These are phyloP conservation scores for Leptinotarsa undecemlineata DNA, from an alignment of 1,140 invertebrate species.

Conservation along the genomic window DNA sequence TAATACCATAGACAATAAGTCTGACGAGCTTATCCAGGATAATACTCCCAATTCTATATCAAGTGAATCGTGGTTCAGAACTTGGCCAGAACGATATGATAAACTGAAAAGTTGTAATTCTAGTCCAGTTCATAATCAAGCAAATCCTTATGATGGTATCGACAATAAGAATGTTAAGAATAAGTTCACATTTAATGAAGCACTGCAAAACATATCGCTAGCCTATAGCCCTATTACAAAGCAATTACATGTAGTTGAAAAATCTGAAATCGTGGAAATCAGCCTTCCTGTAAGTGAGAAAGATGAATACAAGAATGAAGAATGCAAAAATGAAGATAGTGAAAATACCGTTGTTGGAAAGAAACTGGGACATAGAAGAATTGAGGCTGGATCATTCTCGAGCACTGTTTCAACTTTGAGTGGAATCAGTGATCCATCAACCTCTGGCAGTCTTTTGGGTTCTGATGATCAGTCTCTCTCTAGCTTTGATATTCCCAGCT, in stretches of 20 bases:
- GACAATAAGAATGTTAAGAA: constrained; percentile 38
- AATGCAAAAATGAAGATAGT: constrained; percentile 21
- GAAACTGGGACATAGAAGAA: constrained; percentile 56
- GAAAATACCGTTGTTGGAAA: constrained; percentile 40
- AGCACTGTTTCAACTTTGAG: constrained; percentile 58
- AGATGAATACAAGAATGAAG: constrained; percentile 24
- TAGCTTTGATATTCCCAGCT: constrained; percentile 39
- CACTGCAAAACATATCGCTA: constrained; percentile 60
- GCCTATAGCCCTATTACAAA: constrained; percentile 60
- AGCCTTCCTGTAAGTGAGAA: background rate
- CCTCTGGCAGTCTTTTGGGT: constrained; percentile 57
- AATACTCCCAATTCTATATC: constrained; percentile 12
- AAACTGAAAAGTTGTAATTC: constrained; percentile 46
- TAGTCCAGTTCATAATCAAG: constrained; percentile 23
- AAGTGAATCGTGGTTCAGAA: constrained; percentile 52
- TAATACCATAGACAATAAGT: background rate
- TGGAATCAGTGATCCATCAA: constrained; percentile 59
- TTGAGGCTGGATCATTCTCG: constrained; percentile 57
- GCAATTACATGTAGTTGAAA: constrained; percentile 55
- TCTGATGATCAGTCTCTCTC: constrained; percentile 54
- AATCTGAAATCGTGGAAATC: constrained; percentile 19
- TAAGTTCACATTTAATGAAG: constrained; percentile 56
- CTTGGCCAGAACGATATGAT: constrained; percentile 55
- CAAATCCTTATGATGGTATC: constrained; percentile 35
- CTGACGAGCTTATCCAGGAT: background rate